Evolutionary conservation across 37 sponge, comb jelly and placozoan genomes (phyloP).

Genomic region (Aplysina aerophoba): DNA sequence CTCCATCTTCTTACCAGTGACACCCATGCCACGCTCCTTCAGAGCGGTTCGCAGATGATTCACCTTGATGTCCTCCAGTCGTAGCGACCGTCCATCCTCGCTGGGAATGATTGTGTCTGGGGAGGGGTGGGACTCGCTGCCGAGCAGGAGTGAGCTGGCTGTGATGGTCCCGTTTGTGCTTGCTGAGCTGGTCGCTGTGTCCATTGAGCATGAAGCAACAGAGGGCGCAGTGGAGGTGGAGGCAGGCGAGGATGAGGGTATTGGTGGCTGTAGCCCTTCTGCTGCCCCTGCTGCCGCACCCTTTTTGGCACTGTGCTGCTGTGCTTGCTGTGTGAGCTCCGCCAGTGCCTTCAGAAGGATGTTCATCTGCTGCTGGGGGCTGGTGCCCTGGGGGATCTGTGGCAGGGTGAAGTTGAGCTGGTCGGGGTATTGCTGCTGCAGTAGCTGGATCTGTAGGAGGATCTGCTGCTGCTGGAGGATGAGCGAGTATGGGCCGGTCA

Average conservation of each 20-base stretch:
- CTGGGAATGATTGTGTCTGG: conserved; percentile 16
- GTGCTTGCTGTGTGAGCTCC: not conserved
- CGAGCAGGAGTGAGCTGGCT: no score
- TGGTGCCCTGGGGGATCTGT: not conserved
- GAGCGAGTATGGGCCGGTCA: conserved; percentile 59
- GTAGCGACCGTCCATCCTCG: conserved; percentile 38
- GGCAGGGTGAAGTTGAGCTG: conserved; percentile 44
- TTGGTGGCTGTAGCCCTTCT: not conserved
- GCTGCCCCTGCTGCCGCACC: not conserved
- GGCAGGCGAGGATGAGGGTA: not conserved
- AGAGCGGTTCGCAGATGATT: conserved; percentile 69
- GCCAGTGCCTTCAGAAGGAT: conserved; percentile 22
- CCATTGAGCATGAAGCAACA: no score
- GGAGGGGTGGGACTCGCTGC: not conserved
- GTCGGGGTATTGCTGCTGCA: conserved; percentile 85
- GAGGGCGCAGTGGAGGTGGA: not conserved
- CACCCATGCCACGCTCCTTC: conserved; percentile 78
- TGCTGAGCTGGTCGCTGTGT: no score
- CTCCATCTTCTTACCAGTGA: conserved; percentile 90
- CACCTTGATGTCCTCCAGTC: conserved; percentile 81
- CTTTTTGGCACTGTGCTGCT: not conserved
- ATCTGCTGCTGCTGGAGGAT: conserved; percentile 90
- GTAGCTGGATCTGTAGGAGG: conserved; percentile 83
- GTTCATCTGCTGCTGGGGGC: conserved; percentile 29
- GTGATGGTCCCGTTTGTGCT: not conserved